phyloP scores from a whole-genome alignment of 92 coral and sea anemone genomes.

The Galaxea fascicularis region DNA sequence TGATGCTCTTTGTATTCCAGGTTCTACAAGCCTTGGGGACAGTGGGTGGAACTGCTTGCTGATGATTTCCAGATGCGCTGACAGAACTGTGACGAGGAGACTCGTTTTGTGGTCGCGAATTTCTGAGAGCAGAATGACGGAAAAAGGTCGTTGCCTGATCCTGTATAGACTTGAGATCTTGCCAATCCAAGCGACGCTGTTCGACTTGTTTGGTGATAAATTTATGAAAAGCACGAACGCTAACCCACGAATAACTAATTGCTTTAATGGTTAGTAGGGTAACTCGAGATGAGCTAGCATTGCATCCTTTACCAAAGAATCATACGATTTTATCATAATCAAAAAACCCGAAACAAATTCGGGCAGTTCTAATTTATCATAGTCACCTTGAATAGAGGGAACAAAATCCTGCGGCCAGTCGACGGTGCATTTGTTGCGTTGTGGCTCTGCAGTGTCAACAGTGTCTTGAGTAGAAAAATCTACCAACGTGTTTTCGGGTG shows the following conservation, averaged over 20 bases:
- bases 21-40: neutral
- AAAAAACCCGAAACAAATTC: slow-evolving; percentile 39
- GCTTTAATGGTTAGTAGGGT: neutral
- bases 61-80: neutral
- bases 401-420: slow-evolving; percentile 16
- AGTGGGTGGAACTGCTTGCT: neutral
- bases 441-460: neutral
- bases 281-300: too few species aligned
- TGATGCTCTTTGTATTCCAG: slow-evolving; percentile 10
- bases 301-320: too few species aligned
- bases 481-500: neutral
- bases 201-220: neutral
- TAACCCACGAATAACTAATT: neutral
- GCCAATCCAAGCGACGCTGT: neutral
- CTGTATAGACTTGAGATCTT: neutral
- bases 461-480: neutral
- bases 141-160: neutral
- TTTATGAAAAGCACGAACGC: too few species aligned
- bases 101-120: neutral
- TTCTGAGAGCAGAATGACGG: neutral
- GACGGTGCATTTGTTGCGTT: neutral
- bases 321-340: slow-evolving; percentile 12
- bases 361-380: slow-evolving; percentile 26
- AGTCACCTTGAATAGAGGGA: slow-evolving; percentile 11
- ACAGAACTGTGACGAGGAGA: neutral